Percentiles rank a stretch among this genome's conserved stretches.
phyloP scores from a whole-genome alignment of 1,140 invertebrate genomes.

The Diorhabda carinulata region DNA sequence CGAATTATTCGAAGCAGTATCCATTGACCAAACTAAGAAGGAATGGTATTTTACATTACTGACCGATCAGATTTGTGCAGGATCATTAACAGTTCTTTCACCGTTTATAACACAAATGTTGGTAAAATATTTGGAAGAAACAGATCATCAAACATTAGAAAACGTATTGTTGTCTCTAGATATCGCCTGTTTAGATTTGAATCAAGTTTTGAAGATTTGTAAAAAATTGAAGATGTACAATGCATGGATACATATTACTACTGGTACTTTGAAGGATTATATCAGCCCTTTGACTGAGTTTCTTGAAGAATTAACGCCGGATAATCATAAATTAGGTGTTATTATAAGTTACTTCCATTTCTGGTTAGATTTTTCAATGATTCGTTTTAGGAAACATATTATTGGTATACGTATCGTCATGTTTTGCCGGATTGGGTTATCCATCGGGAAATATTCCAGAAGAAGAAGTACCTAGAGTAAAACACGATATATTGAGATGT shows the following conservation, averaged over 20 bases:
- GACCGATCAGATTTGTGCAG: constrained; percentile 51
- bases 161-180: constrained; percentile 77
- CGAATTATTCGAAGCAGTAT: constrained; percentile 51
- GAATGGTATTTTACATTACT: constrained; percentile 50
- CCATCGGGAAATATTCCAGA: constrained; percentile 78
- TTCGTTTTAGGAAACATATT: constrained; percentile 77
- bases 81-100: constrained; percentile 50
- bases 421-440: constrained; percentile 86
- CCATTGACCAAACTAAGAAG: constrained; percentile 38
- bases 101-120: constrained; percentile 67
- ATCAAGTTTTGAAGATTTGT: constrained; percentile 80
- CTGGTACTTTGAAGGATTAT: constrained; percentile 79
- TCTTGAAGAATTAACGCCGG: constrained; percentile 53
- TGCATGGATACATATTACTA: constrained; percentile 85
- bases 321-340: constrained; percentile 45
- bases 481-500: constrained; percentile 68
- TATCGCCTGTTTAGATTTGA: constrained; percentile 81
- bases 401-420: constrained; percentile 89
- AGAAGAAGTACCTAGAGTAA: constrained; percentile 65
- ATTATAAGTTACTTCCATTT: neutral
- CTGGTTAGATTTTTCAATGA: neutral
- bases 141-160: constrained; percentile 64
- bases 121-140: constrained; percentile 58
- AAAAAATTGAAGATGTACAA: constrained; percentile 76
- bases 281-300: constrained; percentile 78